Evolutionary conservation across 2,888 invertebrate genomes (phyloP).

Genomic region (Macrophya annulata): DNA sequence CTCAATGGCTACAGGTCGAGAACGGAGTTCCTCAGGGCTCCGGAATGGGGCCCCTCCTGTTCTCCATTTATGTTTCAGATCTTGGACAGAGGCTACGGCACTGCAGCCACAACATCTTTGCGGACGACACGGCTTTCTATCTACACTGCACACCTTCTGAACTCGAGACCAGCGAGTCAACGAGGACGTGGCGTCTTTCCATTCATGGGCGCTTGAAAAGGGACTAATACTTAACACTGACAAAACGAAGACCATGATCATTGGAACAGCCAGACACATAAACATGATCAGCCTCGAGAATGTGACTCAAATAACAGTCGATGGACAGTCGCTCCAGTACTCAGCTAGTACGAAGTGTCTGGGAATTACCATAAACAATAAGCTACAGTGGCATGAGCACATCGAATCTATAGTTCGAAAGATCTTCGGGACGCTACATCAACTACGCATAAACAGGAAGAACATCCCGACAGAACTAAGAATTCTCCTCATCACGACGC

Average conservation of each 20-base stretch:
- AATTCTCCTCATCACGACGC: conserved; percentile 8
- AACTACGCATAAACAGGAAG: background rate
- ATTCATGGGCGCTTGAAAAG: background rate
- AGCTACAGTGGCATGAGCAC: background rate
- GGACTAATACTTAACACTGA: conserved; percentile 31
- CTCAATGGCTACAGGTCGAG: too few relatives aligned
- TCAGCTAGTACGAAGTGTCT: conserved; percentile 25
- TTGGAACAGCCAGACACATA: conserved; percentile 46
- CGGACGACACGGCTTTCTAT: background rate
- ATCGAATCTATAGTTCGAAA: conserved; percentile 18
- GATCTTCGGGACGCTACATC: background rate
- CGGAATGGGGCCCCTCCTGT: too few relatives aligned
- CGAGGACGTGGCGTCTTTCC: conserved; percentile 38
- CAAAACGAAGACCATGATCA: conserved; percentile 54
- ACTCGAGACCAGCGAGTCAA: background rate
- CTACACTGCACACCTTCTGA: background rate
- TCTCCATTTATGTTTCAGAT: too few relatives aligned
- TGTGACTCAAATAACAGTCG: background rate
- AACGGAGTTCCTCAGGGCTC: too few relatives aligned
- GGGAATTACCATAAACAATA: conserved; percentile 8
- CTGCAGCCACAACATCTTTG: background rate
- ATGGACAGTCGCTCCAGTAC: background rate
- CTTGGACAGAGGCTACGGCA: too few relatives aligned
- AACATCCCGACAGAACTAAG: background rate
- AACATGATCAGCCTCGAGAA: background rate